phyloP scores from a whole-genome alignment of 2,888 invertebrate species.

The Andricus curvator region DNA sequence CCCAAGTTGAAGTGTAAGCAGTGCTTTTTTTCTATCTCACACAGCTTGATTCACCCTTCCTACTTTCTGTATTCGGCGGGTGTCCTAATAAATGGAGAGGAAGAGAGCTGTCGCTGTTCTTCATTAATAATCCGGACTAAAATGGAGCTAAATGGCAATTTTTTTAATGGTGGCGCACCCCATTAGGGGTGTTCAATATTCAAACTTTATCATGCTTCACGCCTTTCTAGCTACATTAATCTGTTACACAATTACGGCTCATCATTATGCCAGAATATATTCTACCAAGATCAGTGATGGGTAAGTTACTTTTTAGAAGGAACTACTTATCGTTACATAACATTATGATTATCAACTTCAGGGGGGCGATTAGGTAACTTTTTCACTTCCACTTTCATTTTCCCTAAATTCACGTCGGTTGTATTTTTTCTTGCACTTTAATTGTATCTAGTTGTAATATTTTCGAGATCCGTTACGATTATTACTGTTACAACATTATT shows the following conservation, averaged over 20 bases:
- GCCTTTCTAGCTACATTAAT: background rate
- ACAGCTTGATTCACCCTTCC: slow-evolving; percentile 20
- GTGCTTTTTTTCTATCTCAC: slow-evolving; percentile 15
- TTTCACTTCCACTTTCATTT: no score
- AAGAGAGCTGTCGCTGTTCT: slow-evolving; percentile 11
- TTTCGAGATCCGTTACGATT: no score
- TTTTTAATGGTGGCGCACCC: slow-evolving; percentile 9
- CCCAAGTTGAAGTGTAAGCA: slow-evolving; percentile 30
- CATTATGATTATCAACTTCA: no score
- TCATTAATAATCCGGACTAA: slow-evolving; percentile 31
- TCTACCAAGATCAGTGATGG: background rate
- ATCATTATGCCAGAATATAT: slow-evolving; percentile 6
- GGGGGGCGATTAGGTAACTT: no score
- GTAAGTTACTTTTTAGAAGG: no score
- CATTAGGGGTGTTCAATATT: slow-evolving; percentile 20
- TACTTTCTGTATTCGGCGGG: background rate
- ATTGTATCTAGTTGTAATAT: no score
- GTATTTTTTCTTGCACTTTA: no score
- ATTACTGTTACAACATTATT: no score
- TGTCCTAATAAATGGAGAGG: slow-evolving; percentile 2
- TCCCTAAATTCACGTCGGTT: no score
- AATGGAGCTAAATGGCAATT: slow-evolving; percentile 20
- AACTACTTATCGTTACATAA: no score
- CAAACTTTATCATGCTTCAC: slow-evolving; percentile 26
- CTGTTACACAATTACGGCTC: slow-evolving; percentile 1